Base-by-base conservation (phyloP, 2,797 vertebrate species). In the Girardinus metallicus region DNA sequence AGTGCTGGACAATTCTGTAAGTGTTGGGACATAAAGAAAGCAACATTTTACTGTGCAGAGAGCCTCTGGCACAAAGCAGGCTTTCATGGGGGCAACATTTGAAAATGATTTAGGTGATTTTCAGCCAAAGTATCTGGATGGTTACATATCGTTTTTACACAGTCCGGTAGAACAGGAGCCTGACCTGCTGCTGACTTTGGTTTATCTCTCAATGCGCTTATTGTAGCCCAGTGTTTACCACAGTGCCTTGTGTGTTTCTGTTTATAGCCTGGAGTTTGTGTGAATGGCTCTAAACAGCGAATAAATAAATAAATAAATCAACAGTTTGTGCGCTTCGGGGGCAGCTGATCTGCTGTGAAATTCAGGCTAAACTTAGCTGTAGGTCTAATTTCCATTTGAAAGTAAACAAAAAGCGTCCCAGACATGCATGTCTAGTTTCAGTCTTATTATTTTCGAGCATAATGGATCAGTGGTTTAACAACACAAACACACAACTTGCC, bases 1-100 rank as follows among this genome's bases (percentile, higher is more conserved):
- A 34, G 64, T 55, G 80, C 71, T 74, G 90, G 91, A 94, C 94
- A 94, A 94, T 95, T 92, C 93, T 94, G 89, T 88, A 94, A 94
- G 95, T 95, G 95, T 94, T 92, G 88, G 88, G 90, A 94, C 93
- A 86, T 95, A 94, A 95, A 96, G 95, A 95, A 95, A 96, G 94
- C 95, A 93, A 93, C 90, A 89, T 95, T 96, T 95, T 95, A 95
- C 88, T 85, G 81, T 85, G 73, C 84, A 77, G 87, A 81, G 86
- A 80, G 91, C 75, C 76, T 15, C 66, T 21, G 34, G 83, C 89
- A 96, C 94, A 96, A 94, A 94, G 94, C 91, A 1, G 85, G 92
- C 94, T 94, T 95, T 96, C 91, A 95, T 74, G 49, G 80, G 72
- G 41, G 89, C 86, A 78, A 78, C 90, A 86, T 91, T 92, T 86